Evolutionary conservation across 2,888 invertebrate genomes (phyloP).

Genomic region (Ischnura elegans): DNA sequence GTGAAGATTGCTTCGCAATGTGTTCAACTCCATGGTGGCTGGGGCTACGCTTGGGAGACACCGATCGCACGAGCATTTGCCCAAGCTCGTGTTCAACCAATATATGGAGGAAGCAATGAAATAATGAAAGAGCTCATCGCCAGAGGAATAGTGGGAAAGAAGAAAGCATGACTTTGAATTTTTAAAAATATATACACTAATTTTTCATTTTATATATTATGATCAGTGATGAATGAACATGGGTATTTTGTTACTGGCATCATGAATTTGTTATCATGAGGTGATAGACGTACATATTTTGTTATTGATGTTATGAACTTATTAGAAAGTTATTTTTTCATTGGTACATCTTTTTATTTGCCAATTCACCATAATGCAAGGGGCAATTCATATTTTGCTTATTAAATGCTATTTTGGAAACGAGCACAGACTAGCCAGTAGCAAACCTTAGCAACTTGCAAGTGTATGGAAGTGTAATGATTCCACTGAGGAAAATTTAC

Average conservation of each 20-base stretch:
- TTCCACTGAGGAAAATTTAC: too few species aligned
- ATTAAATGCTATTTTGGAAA: too few species aligned
- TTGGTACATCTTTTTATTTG: too few species aligned
- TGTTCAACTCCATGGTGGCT: constrained; percentile 78
- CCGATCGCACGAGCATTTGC: constrained; percentile 77
- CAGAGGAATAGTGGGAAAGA: constrained; percentile 71
- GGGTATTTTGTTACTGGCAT: background rate
- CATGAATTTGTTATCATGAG: background rate
- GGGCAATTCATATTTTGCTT: too few species aligned
- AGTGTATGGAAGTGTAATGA: too few species aligned
- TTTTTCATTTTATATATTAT: background rate
- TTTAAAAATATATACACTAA: background rate
- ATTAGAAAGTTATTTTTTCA: too few species aligned
- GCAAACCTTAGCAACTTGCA: too few species aligned
- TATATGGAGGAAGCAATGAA: constrained; percentile 79
- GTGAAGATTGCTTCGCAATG: constrained; percentile 76
- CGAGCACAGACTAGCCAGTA: too few species aligned
- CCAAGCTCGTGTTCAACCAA: constrained; percentile 77
- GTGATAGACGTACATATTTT: too few species aligned
- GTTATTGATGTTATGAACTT: too few species aligned
- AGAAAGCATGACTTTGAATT: background rate
- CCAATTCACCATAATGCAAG: too few species aligned
- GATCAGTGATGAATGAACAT: background rate
- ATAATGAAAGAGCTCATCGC: constrained; percentile 79
- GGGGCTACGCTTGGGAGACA: constrained; percentile 79